phyloP scores from a whole-genome alignment of 2,797 vertebrate genomes.

The Argyrosomus regius region DNA sequence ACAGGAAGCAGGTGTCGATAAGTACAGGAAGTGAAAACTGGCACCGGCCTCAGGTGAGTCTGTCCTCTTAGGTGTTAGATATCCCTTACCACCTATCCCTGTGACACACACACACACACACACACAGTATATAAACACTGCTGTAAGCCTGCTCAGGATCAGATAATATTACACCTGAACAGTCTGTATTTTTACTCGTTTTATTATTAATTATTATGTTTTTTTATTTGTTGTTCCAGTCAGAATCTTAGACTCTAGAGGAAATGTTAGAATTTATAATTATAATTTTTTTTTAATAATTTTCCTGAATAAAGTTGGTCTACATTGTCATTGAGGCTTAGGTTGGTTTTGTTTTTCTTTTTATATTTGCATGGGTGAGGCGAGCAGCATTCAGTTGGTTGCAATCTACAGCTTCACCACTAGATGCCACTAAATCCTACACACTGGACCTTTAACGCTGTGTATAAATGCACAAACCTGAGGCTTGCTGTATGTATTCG shows the following conservation, averaged over 20 bases:
- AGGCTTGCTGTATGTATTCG: not conserved
- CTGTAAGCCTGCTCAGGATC: conserved; percentile 3
- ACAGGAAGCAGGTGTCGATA: conserved; percentile 86
- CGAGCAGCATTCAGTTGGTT: no score
- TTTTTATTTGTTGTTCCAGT: not conserved
- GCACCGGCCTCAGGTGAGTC: conserved; percentile 83
- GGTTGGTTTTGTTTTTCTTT: not conserved
- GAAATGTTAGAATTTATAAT: no score
- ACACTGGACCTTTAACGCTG: not conserved
- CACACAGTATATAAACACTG: conserved; percentile 35
- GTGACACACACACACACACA: conserved; percentile 20
- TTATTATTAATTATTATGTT: not conserved
- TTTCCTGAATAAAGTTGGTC: not conserved
- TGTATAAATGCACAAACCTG: not conserved
- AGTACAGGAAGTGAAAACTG: conserved; percentile 86
- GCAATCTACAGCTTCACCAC: no score
- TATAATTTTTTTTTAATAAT: no score
- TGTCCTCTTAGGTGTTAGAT: conserved; percentile 78
- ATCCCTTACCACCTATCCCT: conserved; percentile 66
- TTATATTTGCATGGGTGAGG: no score
- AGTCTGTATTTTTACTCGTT: not conserved
- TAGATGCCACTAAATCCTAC: no score
- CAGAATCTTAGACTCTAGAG: no score
- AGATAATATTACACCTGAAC: conserved; percentile 10
- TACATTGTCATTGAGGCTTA: not conserved